These are phyloP conservation scores for Hylomyscus alleni DNA, from an alignment of 2,797 vertebrate genomes.

Conservation along the genomic window DNA sequence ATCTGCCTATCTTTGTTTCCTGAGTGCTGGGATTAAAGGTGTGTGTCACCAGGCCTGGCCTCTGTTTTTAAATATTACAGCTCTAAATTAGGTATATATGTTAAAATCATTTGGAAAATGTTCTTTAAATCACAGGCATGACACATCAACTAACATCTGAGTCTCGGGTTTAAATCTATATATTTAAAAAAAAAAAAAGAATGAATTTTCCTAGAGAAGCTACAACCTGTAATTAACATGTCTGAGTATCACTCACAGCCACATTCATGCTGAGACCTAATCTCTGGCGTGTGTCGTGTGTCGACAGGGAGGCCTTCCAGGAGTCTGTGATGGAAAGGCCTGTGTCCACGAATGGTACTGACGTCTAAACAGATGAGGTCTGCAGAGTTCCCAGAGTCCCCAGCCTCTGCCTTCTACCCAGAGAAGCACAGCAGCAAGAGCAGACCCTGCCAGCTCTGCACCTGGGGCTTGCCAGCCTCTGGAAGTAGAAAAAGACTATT, in stretches of 20 bases:
- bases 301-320: not conserved
- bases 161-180: conserved; percentile 55
- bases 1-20: not conserved
- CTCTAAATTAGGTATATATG: conserved; percentile 3
- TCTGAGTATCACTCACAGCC: not conserved
- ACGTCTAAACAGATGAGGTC: not conserved
- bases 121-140: conserved; percentile 44
- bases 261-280: not conserved
- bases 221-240: conserved; percentile 13
- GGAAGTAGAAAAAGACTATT: not conserved
- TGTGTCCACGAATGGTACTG: not conserved
- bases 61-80: not conserved
- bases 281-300: too few species aligned
- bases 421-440: not conserved
- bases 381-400: not conserved
- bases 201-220: conserved; percentile 23
- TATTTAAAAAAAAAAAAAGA: not conserved
- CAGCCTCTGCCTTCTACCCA: not conserved
- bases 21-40: not conserved
- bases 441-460: not conserved
- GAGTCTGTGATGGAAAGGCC: not conserved
- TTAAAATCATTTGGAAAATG: conserved; percentile 37
- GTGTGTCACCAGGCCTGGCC: not conserved
- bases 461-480: not conserved
- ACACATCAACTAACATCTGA: not conserved